Base-by-base conservation (phyloP, 1,140 invertebrate species). In the Scaptomyza graminum region DNA sequence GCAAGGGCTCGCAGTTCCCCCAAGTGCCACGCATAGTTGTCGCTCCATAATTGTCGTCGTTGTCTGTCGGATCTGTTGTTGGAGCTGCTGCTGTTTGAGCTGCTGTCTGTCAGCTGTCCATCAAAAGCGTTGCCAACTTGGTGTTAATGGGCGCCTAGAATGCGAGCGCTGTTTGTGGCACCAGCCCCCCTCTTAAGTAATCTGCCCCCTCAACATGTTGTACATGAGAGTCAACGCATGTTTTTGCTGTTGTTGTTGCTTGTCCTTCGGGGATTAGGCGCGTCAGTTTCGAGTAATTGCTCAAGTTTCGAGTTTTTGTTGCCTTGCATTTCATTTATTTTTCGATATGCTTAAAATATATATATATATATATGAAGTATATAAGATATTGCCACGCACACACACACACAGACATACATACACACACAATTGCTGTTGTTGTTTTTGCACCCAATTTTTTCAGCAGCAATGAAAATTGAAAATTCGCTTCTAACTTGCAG, bases 111-210 rank as follows among this genome's bases (percentile, higher is more conserved):
- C 81, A 85, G 83, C 82, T 85, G 82, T 87, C 82, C 78, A 87
- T 87, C 82, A 77, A 87, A 80, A 82, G 82, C 82, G 82, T 87
- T 82, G 61, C 82, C 82, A 88, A 87, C 54, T 88, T 87, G 82
- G 82, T 87, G 82, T 87, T 87, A 87, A 87, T 87, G 82, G 82
- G 82, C 85, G 82, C 75, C 82, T 87, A 87, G 82, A 85, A 85
- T 85, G 82, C 78, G 75, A 68, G 22, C 63, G 68, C 37, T 54
- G 60, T 70, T 50, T 47, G 31, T 66, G 56, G 6, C 51, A 28
- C 31, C 28, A 16, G 41, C 28, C 15, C 34, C 13, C 16, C 4
- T 22, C 18, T 22, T 22, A 22, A 22, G 18, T 22, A 22, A 22
- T 22, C 34, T 18, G 1, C 7, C 8, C 18, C n/a, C 52, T 6